Base-by-base conservation (phyloP, 30 jellyfish, hydroid and myxozoan genomes). In the Catostylus mosaicus region DNA sequence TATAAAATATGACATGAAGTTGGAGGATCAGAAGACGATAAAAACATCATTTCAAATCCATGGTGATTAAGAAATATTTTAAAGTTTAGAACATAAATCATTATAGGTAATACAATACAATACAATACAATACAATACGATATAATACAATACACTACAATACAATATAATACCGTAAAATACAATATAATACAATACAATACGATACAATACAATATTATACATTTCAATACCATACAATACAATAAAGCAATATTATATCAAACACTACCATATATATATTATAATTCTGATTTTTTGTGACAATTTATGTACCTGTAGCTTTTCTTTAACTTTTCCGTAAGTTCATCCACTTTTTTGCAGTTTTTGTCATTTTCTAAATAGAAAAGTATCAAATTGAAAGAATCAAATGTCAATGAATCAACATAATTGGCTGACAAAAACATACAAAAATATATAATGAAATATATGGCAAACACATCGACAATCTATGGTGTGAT, bases 281-380 rank as follows among this genome's bases (percentile, higher is more conserved):
- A 40, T 40, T 5, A 40, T 5, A 40, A 40, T 40, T 5, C 7
- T 5, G 14, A 40, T n/a, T n/a, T n/a, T n/a, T n/a, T n/a, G n/a
- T n/a, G n/a, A n/a, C n/a, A n/a, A n/a, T 9, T 48, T 18, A 19
- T 9, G 18, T 59, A 87, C 96, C 89, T 76, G 61, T 87, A 87
- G 36, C 96, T 77, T 43, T 78, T 87, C 48, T 77, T 80, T 6
- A 87, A 48, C 62, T 87, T 87, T 54, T 87, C 88, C 14, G 79
- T 60, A 19, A 85, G 71, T 18, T 74, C 95, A 24, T 35, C 61
- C 37, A 73, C 80, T 20, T 60, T 85, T 78, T 72, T 72, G 60
- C 14, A 20, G 5, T 46, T 80, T 29, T 68, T 60, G 0, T 56
- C 90, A 57, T 67, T 54, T 38, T 87, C 96, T 87, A 43, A 29